phyloP scores from a whole-genome alignment of 2,113 vertebrate species.

The Spilogale gracilis region DNA sequence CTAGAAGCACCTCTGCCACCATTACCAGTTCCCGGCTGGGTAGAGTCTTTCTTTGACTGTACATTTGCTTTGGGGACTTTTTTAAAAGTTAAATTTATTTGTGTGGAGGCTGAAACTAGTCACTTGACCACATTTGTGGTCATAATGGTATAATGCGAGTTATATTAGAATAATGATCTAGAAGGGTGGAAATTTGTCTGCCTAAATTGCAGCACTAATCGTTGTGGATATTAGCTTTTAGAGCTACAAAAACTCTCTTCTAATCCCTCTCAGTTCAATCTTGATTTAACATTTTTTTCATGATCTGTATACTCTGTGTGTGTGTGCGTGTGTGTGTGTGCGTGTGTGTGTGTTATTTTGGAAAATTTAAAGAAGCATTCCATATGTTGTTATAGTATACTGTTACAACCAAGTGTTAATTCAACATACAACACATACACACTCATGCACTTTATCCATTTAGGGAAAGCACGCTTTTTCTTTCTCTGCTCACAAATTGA shows the following conservation, averaged over 20 bases:
- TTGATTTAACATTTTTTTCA: constrained; percentile 10
- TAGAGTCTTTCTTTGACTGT: constrained; percentile 4
- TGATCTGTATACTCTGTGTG: neutral
- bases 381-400: constrained; percentile 40
- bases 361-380: constrained; percentile 56
- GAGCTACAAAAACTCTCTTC: neutral
- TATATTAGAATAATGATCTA: constrained; percentile 28
- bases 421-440: neutral
- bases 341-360: neutral
- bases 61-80: constrained; percentile 58
- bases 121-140: constrained; percentile 42
- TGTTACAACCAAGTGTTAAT: constrained; percentile 30
- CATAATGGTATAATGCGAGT: neutral
- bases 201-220: constrained; percentile 19
- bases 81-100: constrained; percentile 67
- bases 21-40: neutral
- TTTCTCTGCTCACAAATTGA: constrained; percentile 72
- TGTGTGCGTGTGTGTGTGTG: neutral
- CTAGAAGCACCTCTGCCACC: neutral
- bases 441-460: neutral
- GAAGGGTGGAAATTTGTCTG: constrained; percentile 1
- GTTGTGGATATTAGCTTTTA: neutral
- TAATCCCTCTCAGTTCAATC: constrained; percentile 7
- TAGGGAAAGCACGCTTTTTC: constrained; percentile 48
- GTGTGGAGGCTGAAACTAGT: constrained; percentile 55